Percentiles rank a stretch among this genome's conserved stretches.
Conservation (phyloP, 1,140 invertebrate genomes). For the Drosophila serrata region DNA sequence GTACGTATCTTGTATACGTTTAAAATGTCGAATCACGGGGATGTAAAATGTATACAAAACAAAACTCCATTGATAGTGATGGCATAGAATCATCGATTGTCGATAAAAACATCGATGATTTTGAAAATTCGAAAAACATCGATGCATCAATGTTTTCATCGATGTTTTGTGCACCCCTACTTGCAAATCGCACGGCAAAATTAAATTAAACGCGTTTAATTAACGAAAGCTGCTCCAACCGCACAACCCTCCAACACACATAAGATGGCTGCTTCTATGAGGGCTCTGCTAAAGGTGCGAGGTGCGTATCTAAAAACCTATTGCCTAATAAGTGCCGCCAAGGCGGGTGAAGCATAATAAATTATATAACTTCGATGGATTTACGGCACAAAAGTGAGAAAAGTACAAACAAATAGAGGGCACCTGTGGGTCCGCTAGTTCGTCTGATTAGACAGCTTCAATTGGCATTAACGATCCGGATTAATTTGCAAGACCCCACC, state of each 20-base stretch:
- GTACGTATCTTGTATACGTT: no score
- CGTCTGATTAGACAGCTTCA: conserved; percentile 21
- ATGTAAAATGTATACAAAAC: no score
- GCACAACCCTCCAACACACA: conserved; percentile 60
- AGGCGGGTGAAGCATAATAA: conserved; percentile 38
- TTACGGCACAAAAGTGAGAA: conserved; percentile 35
- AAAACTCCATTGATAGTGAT: no score
- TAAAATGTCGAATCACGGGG: no score
- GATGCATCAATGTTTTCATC: no score
- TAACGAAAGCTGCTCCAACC: conserved; percentile 65
- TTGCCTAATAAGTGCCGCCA: conserved; percentile 63
- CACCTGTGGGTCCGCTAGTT: conserved; percentile 22
- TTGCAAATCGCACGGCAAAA: no score
- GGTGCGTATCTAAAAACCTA: conserved; percentile 63
- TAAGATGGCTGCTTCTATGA: conserved; percentile 81
- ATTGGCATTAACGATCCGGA: conserved; percentile 19
- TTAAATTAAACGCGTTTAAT: conserved; percentile 78
- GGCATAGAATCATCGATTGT: no score
- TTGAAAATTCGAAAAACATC: no score
- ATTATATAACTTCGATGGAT: conserved; percentile 75
- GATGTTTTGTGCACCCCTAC: no score
- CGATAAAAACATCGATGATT: no score
- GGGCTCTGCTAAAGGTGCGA: conserved; percentile 79
- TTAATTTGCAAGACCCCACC: conserved; percentile 21
- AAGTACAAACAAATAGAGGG: conserved; percentile 28